Evolutionary conservation across 2,113 vertebrate genomes (phyloP), one percentile per base, ranked within the genome.

Genomic region (Tetraodon nigroviridis): DNA sequence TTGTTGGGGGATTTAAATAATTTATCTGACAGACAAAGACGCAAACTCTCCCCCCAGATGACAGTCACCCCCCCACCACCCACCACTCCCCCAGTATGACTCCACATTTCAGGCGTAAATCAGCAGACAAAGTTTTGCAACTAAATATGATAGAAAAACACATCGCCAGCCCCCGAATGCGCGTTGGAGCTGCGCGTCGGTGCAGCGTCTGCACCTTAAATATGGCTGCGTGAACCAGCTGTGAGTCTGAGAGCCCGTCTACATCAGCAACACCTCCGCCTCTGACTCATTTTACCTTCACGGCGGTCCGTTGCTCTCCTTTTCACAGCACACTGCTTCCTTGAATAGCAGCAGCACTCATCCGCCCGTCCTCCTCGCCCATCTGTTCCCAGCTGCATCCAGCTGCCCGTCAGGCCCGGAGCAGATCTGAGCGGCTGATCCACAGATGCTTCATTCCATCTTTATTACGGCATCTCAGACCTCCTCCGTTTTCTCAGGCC

Each of bases 1-100:
- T 89, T 87, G 80, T 86, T 83, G 69, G 47, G 69, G 86, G 88
- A 90, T 91, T 90, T 90, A 83, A 88, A 89, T 90, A 84, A 90
- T 89, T 89, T 87, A 89, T 81, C 51, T 73, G 73, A 78, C 74
- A 80, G 75, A 84, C 84, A 83, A 82, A 83, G 80, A 80, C 37
- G 52, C 73, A 80, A 79, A 76, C 57, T 65, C 71, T 75, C 70
- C 64, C 52, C 55, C 50, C 77, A 76, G 71, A 71, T 75, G 64
- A 51, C 59, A 29, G 24, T 42, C 27, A 16, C 50, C 60, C 58
- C 59, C 45, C 51, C 50, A 37, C 47, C 2, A 20, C 44, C 32
- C 18, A 56, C 15, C 21, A 45, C 54, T 27, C 47, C 58, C 46
- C 71, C 62, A 64, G 59, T 41, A 67, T 8, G 42, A 16, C 0